Conservation (phyloP, 1,140 invertebrate species). For the Drosophila varians region DNA sequence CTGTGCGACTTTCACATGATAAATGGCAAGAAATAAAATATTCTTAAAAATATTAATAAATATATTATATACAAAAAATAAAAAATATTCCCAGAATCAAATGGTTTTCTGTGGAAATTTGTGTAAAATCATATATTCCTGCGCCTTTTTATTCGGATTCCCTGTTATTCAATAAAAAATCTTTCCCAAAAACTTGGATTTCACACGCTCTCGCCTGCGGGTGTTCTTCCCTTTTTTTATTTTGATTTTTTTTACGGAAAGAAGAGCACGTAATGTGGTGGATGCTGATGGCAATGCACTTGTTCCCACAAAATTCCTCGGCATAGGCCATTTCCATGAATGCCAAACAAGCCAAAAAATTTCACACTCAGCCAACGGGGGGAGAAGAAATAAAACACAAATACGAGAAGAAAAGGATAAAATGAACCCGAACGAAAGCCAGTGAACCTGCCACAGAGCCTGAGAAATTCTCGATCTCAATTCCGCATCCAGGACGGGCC, state of each 20-base stretch:
- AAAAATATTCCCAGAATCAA: too few species aligned
- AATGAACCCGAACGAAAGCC: slow-evolving; percentile 11
- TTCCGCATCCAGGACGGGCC: slow-evolving; percentile 3
- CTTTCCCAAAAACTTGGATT: slow-evolving; percentile 49
- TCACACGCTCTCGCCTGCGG: slow-evolving; percentile 75
- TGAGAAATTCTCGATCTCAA: slow-evolving; percentile 48
- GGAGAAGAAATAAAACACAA: slow-evolving; percentile 9
- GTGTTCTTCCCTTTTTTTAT: slow-evolving; percentile 44
- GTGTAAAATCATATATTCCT: neutral
- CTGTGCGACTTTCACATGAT: neutral
- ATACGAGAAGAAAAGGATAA: slow-evolving; percentile 5
- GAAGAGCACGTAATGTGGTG: slow-evolving; percentile 65
- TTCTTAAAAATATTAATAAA: neutral
- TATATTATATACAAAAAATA: too few species aligned
- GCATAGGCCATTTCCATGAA: slow-evolving; percentile 81
- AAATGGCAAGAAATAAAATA: neutral
- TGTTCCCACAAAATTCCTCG: slow-evolving; percentile 77
- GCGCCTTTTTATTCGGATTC: neutral
- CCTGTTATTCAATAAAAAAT: neutral
- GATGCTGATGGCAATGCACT: slow-evolving; percentile 47
- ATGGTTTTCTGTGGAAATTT: neutral
- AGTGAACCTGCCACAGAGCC: slow-evolving; percentile 14
- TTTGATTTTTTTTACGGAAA: neutral
- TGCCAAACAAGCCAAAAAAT: slow-evolving; percentile 63
- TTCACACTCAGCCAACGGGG: slow-evolving; percentile 65